phyloP scores from a whole-genome alignment of 2,888 invertebrate species.

The Thymelicus lineola region DNA sequence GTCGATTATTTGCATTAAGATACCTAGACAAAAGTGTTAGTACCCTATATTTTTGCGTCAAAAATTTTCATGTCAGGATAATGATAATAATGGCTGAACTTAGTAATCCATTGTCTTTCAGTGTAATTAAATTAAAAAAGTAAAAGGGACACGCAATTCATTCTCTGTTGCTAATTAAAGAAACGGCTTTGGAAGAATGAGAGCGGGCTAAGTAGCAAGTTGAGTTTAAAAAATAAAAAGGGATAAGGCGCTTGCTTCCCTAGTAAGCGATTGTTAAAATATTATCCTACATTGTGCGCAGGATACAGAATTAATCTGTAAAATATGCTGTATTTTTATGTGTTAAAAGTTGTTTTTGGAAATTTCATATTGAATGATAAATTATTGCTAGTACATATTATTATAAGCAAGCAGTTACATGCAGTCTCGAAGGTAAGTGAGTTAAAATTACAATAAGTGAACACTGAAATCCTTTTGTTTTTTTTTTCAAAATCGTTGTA shows the following conservation, averaged over 20 bases:
- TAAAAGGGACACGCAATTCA: slow-evolving; percentile 80
- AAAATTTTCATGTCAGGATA: slow-evolving; percentile 72
- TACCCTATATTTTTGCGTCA: not conserved
- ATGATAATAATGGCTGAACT: slow-evolving; percentile 71
- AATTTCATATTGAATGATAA: too few species aligned
- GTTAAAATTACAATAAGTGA: too few species aligned
- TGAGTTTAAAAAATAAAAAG: slow-evolving; percentile 72
- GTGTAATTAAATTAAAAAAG: slow-evolving; percentile 81
- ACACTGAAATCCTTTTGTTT: too few species aligned
- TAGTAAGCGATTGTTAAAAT: not conserved
- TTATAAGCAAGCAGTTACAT: too few species aligned
- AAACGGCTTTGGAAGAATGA: slow-evolving; percentile 74
- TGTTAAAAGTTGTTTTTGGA: too few species aligned
- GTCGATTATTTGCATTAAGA: too few species aligned
- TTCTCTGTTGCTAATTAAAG: slow-evolving; percentile 83
- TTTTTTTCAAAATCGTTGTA: too few species aligned
- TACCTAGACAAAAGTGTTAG: slow-evolving; percentile 54
- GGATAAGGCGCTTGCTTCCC: slow-evolving; percentile 41
- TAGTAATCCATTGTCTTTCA: slow-evolving; percentile 76
- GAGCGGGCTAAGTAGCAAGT: slow-evolving; percentile 82
- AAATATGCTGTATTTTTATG: too few species aligned
- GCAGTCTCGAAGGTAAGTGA: too few species aligned
- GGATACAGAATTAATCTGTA: too few species aligned
- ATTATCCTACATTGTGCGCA: too few species aligned
- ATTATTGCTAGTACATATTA: too few species aligned